phyloP scores from a whole-genome alignment of 2,888 invertebrate genomes.

The Parnassius orleans region DNA sequence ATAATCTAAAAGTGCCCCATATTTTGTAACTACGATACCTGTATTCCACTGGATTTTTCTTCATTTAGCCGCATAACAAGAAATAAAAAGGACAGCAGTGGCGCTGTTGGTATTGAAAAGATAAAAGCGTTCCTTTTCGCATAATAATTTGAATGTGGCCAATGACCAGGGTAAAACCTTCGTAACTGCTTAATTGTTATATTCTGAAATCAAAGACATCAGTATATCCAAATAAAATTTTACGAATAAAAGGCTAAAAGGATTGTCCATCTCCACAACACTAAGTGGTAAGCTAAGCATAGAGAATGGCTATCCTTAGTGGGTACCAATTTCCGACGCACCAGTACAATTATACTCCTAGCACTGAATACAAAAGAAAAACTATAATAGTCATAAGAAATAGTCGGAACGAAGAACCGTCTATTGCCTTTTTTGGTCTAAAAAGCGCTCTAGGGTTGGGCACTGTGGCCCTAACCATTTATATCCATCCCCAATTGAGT shows the following conservation, averaged over 20 bases:
- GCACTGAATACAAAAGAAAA: too few relatives aligned
- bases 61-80: conserved; percentile 48
- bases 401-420: too few relatives aligned
- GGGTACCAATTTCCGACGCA: too few relatives aligned
- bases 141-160: not conserved
- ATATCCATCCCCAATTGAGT: too few relatives aligned
- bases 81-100: conserved; percentile 71
- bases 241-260: too few relatives aligned
- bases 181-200: conserved; percentile 79
- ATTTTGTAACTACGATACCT: conserved; percentile 33
- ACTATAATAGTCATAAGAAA: fast-evolving
- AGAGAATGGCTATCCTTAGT: too few relatives aligned
- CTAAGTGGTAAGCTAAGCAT: too few relatives aligned
- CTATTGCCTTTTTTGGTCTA: fast-evolving
- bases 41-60: conserved; percentile 55
- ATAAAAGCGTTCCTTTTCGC: not conserved
- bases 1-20: too few relatives aligned
- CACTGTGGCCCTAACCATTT: too few relatives aligned
- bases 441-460: fast-evolving
- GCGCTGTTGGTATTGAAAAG: conserved; percentile 41
- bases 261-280: too few relatives aligned
- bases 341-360: too few relatives aligned
- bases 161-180: not conserved
- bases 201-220: conserved; percentile 45
- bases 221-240: too few relatives aligned